Conservation (phyloP, 2,113 vertebrate species). For the Phaetusa simplex region DNA sequence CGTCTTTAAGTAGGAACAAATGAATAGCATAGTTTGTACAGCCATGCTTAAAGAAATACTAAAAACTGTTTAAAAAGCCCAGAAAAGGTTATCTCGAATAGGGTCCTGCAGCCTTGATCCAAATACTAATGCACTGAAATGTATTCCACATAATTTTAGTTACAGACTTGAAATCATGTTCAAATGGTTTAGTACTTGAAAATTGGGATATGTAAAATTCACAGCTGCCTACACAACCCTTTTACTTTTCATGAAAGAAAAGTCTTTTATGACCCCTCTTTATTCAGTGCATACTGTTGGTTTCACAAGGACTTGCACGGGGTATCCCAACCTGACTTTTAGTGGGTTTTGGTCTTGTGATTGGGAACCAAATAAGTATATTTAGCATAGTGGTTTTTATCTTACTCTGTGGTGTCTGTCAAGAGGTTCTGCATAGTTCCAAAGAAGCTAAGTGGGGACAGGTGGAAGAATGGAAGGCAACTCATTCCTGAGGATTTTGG, state of each 20-base stretch:
- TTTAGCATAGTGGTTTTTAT: not conserved
- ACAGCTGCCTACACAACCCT: not conserved
- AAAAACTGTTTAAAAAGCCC: not conserved
- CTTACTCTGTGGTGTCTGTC: not conserved
- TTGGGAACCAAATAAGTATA: not conserved
- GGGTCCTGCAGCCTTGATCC: not conserved
- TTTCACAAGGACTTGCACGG: not conserved
- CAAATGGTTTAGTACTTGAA: not conserved
- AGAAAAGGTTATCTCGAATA: not conserved
- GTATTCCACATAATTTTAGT: not conserved
- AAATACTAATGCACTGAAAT: not conserved
- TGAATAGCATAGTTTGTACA: not conserved
- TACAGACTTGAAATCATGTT: not conserved
- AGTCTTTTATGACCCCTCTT: not conserved
- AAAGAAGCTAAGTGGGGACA: not conserved
- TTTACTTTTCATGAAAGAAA: no score
- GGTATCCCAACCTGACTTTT: not conserved
- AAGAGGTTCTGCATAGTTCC: not conserved
- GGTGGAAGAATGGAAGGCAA: not conserved
- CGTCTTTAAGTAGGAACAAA: not conserved
- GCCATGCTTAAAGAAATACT: not conserved
- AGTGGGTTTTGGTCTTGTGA: not conserved
- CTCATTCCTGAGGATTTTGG: not conserved
- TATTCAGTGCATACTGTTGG: fast-evolving
- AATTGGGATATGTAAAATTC: not conserved